Conservation (phyloP, 2,113 vertebrate species). For the Oenanthe melanoleuca region DNA sequence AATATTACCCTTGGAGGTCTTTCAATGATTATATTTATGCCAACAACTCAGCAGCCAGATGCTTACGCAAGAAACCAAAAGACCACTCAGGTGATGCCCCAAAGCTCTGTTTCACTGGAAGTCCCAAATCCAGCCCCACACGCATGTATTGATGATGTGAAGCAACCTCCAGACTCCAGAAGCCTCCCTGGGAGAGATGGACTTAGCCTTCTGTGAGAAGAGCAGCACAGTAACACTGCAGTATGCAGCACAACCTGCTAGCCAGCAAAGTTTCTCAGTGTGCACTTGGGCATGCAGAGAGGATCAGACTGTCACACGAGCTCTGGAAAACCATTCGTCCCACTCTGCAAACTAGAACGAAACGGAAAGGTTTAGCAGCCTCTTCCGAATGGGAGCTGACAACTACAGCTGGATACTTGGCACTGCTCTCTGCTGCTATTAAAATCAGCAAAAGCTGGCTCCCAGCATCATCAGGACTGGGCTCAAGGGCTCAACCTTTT, state of each 20-base stretch:
- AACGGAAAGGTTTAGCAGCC: not conserved
- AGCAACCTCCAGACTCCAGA: not conserved
- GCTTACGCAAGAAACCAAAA: not conserved
- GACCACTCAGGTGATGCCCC: not conserved
- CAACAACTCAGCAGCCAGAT: not conserved
- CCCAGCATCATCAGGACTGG: not conserved
- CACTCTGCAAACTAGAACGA: not conserved
- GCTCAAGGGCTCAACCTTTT: not conserved
- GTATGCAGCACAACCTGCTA: not conserved
- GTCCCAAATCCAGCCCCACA: not conserved
- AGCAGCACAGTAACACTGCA: fast-evolving
- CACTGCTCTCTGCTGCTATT: not conserved
- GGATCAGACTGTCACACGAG: not conserved
- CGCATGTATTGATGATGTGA: fast-evolving
- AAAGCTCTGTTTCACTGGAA: not conserved
- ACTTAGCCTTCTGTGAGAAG: not conserved
- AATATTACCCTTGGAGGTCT: not conserved
- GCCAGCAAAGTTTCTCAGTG: not conserved
- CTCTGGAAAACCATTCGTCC: not conserved
- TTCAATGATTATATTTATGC: not conserved
- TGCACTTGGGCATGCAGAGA: not conserved
- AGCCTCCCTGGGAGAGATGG: not conserved
- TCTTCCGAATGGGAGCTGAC: not conserved
- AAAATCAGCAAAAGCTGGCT: conserved; percentile 14
- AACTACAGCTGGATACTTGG: conserved; percentile 19